Percentiles rank a stretch among this genome's conserved stretches.
These are phyloP conservation scores for Emys orbicularis DNA, from an alignment of 2,797 vertebrate genomes.

Conservation along the genomic window DNA sequence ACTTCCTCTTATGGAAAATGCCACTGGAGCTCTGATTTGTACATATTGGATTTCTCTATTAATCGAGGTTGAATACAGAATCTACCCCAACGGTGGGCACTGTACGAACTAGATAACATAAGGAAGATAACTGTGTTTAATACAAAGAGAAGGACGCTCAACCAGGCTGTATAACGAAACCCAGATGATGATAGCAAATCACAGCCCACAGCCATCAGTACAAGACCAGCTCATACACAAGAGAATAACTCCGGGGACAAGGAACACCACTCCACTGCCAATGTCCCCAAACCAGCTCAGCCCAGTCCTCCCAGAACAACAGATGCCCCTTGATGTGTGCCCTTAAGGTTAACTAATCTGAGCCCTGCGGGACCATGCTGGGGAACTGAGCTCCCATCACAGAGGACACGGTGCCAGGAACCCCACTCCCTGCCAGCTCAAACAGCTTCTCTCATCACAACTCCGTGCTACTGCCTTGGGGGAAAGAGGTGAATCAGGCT, in stretches of 20 bases:
- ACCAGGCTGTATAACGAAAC: neutral
- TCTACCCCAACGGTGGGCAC: neutral
- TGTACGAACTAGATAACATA: neutral
- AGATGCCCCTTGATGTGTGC: neutral
- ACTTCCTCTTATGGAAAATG: neutral
- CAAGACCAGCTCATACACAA: neutral
- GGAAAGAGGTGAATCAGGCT: neutral
- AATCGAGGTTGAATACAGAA: neutral
- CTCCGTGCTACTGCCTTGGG: neutral
- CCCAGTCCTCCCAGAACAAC: neutral
- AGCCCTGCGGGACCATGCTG: neutral
- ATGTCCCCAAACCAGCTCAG: neutral
- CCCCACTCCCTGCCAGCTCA: neutral
- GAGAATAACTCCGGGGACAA: neutral
- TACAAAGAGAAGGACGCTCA: neutral
- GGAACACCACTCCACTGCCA: neutral
- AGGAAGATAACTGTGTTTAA: neutral
- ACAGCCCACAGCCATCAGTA: neutral
- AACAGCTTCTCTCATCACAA: accelerated
- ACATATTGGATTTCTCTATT: neutral
- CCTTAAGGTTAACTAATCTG: neutral
- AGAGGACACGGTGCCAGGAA: neutral
- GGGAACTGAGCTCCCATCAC: accelerated
- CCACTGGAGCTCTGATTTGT: neutral
- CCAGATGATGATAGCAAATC: neutral